These are phyloP conservation scores for Myotis planiceps DNA, from an alignment of 2,797 vertebrate genomes.

Conservation along the genomic window DNA sequence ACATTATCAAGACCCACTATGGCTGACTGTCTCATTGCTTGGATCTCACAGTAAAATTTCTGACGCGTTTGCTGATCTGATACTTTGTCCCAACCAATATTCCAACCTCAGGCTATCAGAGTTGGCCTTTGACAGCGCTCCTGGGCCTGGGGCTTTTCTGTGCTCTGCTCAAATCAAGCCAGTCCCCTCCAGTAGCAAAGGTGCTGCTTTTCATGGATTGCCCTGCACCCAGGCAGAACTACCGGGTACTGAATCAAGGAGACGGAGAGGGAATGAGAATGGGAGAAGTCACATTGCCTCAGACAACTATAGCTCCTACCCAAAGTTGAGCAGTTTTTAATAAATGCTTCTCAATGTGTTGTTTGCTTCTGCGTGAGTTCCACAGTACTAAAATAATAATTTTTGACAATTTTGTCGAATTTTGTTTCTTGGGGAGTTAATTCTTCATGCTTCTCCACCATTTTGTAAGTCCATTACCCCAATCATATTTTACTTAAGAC, in stretches of 20 bases:
- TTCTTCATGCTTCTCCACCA: not conserved
- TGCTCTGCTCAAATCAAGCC: conserved; percentile 28
- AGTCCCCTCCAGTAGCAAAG: not conserved
- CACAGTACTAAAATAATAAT: not conserved
- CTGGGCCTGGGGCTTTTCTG: not conserved
- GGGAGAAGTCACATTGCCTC: not conserved
- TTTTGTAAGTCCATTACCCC: not conserved
- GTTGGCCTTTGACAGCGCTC: not conserved
- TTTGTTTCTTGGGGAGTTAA: not conserved
- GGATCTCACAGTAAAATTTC: conserved; percentile 26
- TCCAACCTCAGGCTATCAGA: not conserved
- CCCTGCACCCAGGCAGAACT: not conserved
- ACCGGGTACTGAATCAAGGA: not conserved
- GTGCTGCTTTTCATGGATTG: conserved; percentile 8
- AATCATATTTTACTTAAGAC: conserved; percentile 38
- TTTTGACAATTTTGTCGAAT: not conserved
- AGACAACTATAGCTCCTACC: not conserved
- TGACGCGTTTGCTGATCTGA: not conserved
- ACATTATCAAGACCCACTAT: not conserved
- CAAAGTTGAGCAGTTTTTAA: not conserved
- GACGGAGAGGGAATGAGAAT: not conserved
- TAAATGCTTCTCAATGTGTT: not conserved
- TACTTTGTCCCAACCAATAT: not conserved
- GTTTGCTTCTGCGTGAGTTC: not conserved
- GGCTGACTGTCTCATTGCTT: not conserved